Base-by-base conservation (phyloP, 2,797 vertebrate species). In the Tapera naevia region DNA sequence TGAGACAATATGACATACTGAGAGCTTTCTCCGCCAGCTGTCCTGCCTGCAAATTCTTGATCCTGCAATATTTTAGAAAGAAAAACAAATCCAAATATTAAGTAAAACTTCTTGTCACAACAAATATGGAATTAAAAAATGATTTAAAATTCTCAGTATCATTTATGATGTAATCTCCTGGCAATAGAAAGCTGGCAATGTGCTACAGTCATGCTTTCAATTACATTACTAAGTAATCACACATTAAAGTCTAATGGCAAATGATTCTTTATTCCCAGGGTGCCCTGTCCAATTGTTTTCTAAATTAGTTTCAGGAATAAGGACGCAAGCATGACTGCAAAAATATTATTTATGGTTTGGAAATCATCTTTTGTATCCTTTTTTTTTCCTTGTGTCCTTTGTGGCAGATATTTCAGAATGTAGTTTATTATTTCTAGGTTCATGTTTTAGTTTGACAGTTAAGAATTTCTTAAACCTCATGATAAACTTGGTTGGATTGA, bases 171-270 rank as follows among this genome's bases (percentile, higher is more conserved):
- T 94, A 95, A 95, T 97, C 93, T 97, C 92, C 73, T 97, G 95
- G 89, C 94, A 97, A 91, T 89, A 97, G 94, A 91, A 96, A 93
- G 66, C 85, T 86, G 91, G 93, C 86, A 95, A 80, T 86, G 61
- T 93, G 80, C 74, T 95, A 61, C 89, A 94, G 84, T 95, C 86
- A 93, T 97, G 96, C 92, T 97, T 98, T 97, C 95, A 97, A 96
- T 98, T 97, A 97, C 57, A 78, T 89, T 96, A 86, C 96, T 96
- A 96, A 98, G 93, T 96, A 97, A 97, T 97, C 95, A 97, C 96
- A 95, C 93, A 92, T 94, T 95, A 92, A 97, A 95, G 62, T 96
- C 94, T 96, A 97, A 97, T 96, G 95, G 92, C 97, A 97, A 98
- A 97, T 91, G 88, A 94, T 95, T 91, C 95, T 94, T 94, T 97